Evolutionary conservation across 2,888 invertebrate genomes (phyloP), one percentile per base, ranked within the genome.

Genomic region (Prosopocoilus inquinatus): DNA sequence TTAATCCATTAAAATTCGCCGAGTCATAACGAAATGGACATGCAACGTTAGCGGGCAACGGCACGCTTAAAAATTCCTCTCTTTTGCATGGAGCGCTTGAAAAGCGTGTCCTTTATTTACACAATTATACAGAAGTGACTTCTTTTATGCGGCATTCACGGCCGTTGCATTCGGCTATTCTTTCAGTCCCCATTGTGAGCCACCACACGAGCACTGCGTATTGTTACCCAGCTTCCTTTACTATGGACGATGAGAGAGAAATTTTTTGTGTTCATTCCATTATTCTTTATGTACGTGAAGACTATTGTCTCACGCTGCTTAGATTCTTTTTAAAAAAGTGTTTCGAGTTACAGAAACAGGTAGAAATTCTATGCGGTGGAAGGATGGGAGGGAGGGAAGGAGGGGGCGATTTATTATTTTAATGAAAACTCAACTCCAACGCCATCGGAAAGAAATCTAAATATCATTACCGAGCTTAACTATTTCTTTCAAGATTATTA

Each of bases 101-200:
- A 71, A 69, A 68, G 70, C 69, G 66, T 69, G 70, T 70, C 70
- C 69, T 73, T 72, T 73, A 73, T 73, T 72, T 73, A 73, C 71
- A 71, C 72, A 73, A 73, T 73, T 72, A 73, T 71, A 71, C 70
- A 72, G 71, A 70, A 72, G 70, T 72, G 70, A 72, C 70, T 72
- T 72, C 71, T 72, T 72, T 72, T 73, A 69, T 70, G 64, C 67
- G 67, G 68, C 67, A 69, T 72, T 71, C 70, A 71, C 68, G 72
- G 71, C 68, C 70, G 68, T 67, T 72, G 72, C 72, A 71, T 71
- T 71, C 69, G 69, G 70, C 70, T 68, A 72, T 72, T 71, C 70
- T 71, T 72, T 70, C 67, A 69, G 66, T 57, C 64, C 61, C 69
- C 66, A 70, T 71, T 71, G 70, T 71, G 64, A 65, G 59, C 68